Conservation (phyloP, 2,113 vertebrate genomes). For the Hippolais icterina region DNA sequence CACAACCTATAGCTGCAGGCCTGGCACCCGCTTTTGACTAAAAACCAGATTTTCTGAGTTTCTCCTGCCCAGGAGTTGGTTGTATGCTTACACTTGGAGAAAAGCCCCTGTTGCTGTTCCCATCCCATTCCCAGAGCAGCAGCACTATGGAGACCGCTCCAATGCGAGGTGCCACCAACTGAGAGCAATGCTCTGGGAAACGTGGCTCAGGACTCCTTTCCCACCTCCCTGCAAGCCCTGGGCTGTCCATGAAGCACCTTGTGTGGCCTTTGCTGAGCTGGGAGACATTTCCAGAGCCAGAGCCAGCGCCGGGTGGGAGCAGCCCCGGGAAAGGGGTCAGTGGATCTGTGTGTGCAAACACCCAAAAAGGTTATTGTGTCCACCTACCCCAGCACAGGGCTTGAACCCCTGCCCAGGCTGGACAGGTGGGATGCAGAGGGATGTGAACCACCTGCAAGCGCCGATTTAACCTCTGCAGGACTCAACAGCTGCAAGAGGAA, state of each 20-base stretch:
- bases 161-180: rapidly evolving
- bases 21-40: not conserved
- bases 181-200: not conserved
- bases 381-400: too few relatives aligned
- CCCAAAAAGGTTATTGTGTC: too few relatives aligned
- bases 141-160: rapidly evolving
- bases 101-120: not conserved
- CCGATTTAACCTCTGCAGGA: not conserved
- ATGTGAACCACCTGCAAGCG: not conserved
- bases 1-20: rapidly evolving
- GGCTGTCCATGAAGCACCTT: not conserved
- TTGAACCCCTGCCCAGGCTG: not conserved
- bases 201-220: not conserved
- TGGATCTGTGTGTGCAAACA: not conserved
- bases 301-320: rapidly evolving
- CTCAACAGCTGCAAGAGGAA: not conserved
- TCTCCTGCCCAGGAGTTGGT: not conserved
- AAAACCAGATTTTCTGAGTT: not conserved
- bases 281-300: not conserved
- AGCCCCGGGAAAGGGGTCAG: not conserved
- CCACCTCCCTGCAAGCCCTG: not conserved
- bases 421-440: not conserved
- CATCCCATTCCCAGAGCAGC: not conserved
- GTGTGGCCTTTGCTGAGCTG: rapidly evolving
- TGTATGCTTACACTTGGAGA: not conserved